These are phyloP conservation scores for Drosophila testacea DNA, from an alignment of 2,888 invertebrate species.

Conservation along the genomic window DNA sequence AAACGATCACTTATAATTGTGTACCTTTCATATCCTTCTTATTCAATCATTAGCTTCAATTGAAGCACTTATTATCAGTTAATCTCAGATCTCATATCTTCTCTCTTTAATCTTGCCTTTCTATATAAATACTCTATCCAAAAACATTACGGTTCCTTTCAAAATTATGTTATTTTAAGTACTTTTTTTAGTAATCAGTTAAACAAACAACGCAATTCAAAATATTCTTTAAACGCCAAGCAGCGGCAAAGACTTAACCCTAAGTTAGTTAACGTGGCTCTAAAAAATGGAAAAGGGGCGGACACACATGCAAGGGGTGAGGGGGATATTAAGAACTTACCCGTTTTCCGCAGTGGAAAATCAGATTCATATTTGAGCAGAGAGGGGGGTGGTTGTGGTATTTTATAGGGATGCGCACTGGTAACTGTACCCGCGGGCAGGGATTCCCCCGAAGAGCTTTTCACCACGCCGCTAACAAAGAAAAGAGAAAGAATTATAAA, in stretches of 20 bases:
- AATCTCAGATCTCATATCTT: too few species aligned
- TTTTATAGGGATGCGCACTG: conserved; percentile 89
- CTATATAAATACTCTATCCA: too few species aligned
- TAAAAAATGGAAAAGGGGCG: neutral
- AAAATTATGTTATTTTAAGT: neutral
- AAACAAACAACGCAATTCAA: conserved; percentile 35
- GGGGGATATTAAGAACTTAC: conserved; percentile 86
- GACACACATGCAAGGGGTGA: conserved; percentile 6
- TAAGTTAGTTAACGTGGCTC: conserved; percentile 27
- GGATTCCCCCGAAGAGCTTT: conserved; percentile 89
- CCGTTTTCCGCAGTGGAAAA: conserved; percentile 97
- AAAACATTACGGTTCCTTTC: too few species aligned
- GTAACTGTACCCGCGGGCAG: conserved; percentile 87
- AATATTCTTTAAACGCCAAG: conserved; percentile 39
- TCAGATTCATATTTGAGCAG: conserved; percentile 87
- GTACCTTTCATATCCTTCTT: too few species aligned
- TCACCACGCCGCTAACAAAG: conserved; percentile 87
- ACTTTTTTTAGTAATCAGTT: conserved; percentile 37
- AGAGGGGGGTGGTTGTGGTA: conserved; percentile 87
- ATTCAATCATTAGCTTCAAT: too few species aligned
- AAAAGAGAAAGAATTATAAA: neutral
- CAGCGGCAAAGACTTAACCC: conserved; percentile 27
- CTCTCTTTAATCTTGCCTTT: too few species aligned
- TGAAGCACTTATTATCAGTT: too few species aligned
- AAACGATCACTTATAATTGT: too few species aligned